These are phyloP conservation scores for Agrochola lychnidis DNA, from an alignment of 2,888 invertebrate species.

Conservation along the genomic window DNA sequence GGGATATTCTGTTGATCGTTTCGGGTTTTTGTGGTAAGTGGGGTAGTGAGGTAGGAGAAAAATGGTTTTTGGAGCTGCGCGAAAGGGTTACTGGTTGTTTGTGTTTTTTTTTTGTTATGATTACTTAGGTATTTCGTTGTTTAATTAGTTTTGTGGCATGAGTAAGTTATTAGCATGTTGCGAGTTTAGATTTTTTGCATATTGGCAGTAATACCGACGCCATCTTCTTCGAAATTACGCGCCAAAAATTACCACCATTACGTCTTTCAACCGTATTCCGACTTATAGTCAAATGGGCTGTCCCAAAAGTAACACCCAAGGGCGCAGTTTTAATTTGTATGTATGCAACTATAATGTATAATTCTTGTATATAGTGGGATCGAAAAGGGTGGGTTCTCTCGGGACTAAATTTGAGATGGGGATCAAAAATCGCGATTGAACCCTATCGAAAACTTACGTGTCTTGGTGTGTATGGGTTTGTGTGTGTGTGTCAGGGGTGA, in stretches of 20 bases:
- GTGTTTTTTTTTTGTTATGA: neutral
- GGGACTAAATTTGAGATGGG: conserved; percentile 84
- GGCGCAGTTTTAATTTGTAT: conserved; percentile 80
- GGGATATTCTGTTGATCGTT: conserved; percentile 66
- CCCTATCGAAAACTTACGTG: conserved; percentile 66
- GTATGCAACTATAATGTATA: conserved; percentile 82
- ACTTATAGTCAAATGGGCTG: conserved; percentile 41
- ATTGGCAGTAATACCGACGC: neutral
- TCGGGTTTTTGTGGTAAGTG: conserved; percentile 60
- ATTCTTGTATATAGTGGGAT: conserved; percentile 74
- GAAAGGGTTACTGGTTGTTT: neutral
- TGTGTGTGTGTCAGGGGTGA: conserved; percentile 69
- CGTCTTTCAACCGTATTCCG: conserved; percentile 30
- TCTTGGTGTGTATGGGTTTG: conserved; percentile 59
- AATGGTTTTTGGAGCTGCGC: conserved; percentile 17
- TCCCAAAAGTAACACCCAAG: conserved; percentile 70
- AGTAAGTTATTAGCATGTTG: too few species aligned
- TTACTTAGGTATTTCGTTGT: neutral
- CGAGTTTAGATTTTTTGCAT: neutral
- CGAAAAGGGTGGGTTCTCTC: conserved; percentile 81
- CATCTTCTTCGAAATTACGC: conserved; percentile 21
- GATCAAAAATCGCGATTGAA: conserved; percentile 82
- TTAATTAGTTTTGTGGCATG: neutral
- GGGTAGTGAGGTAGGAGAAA: conserved; percentile 44
- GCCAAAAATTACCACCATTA: conserved; percentile 21